Evolutionary conservation across 2,888 invertebrate genomes (phyloP).

Genomic region (Acheta domesticus): DNA sequence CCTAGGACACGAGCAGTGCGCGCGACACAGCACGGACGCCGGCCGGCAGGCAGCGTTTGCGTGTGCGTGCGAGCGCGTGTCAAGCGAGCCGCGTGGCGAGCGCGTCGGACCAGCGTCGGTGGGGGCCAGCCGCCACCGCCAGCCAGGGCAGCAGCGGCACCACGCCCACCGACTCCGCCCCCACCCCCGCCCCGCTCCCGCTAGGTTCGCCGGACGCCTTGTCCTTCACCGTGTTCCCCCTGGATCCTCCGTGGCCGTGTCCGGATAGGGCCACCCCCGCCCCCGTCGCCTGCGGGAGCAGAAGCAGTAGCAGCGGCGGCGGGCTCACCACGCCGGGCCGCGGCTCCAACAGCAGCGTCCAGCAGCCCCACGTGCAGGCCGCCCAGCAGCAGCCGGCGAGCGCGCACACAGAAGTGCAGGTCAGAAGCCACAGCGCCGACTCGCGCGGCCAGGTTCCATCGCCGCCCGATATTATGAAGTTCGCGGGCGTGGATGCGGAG

Average conservation of each 20-base stretch:
- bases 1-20: too few species aligned
- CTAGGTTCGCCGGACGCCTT: neutral
- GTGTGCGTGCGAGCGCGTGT: neutral
- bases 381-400: neutral
- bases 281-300: constrained; percentile 35
- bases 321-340: neutral
- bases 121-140: neutral
- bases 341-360: constrained; percentile 22
- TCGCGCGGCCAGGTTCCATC: constrained; percentile 27
- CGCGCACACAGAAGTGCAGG: neutral
- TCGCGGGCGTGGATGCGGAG: constrained; percentile 42
- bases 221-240: constrained; percentile 27
- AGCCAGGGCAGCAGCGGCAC: neutral
- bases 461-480: constrained; percentile 41
- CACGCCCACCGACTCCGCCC: constrained; percentile 2
- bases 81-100: neutral
- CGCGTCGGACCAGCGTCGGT: constrained; percentile 12
- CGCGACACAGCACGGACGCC: neutral
- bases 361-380: neutral
- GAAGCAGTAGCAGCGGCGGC: constrained; percentile 24
- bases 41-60: neutral
- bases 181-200: neutral
- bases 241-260: constrained; percentile 37
- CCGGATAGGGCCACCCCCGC: constrained; percentile 40
- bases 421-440: constrained; percentile 18